Percentiles rank a stretch among this genome's conserved stretches.
Conservation (phyloP, 2,797 vertebrate genomes). For the Myiothlypis chrysogaster region DNA sequence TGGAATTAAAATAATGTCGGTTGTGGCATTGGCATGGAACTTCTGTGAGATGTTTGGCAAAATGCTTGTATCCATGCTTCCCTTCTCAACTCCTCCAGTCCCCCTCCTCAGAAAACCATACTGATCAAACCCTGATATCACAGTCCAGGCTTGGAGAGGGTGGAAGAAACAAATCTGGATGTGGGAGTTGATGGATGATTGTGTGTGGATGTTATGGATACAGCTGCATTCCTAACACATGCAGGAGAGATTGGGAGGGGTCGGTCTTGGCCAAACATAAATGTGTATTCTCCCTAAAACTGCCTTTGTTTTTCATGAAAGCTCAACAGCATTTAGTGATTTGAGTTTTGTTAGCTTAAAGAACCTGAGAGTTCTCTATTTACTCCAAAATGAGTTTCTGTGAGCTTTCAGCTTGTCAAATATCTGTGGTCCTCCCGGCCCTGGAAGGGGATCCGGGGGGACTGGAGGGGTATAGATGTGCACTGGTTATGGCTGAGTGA, state of each 20-base stretch:
- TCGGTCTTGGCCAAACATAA: rapidly evolving
- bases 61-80: not conserved
- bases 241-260: not conserved
- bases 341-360: not conserved
- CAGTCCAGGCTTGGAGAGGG: not conserved
- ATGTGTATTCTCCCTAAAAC: not conserved
- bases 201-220: not conserved
- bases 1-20: not conserved
- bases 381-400: not conserved
- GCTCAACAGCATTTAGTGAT: not conserved
- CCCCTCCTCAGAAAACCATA: not conserved
- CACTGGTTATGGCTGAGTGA: not conserved
- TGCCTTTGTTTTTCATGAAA: not conserved
- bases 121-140: not conserved
- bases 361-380: not conserved
- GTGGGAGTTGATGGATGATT: not conserved
- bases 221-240: not conserved
- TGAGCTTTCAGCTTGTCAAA: not conserved
- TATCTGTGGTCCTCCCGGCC: not conserved
- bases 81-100: not conserved
- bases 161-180: not conserved
- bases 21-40: not conserved
- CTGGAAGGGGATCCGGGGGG: not conserved
- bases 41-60: not conserved
- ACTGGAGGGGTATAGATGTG: not conserved